These are phyloP conservation scores for Drosophila suzukii DNA, from an alignment of 1,140 invertebrate genomes.

Conservation along the genomic window DNA sequence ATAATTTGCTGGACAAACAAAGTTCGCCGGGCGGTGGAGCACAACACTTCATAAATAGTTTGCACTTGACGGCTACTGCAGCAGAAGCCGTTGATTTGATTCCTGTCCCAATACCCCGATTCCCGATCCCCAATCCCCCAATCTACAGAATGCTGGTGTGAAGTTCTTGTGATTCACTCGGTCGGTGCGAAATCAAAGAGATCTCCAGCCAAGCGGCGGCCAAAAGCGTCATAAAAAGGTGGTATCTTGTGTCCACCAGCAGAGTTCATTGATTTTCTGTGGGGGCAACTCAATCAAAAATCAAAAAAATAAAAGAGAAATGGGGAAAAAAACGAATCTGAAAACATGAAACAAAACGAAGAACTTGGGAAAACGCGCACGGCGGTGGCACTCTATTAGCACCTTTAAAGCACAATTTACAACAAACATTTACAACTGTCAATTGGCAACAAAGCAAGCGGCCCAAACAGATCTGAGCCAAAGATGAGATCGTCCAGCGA, in stretches of 20 bases:
- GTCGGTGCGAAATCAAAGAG: constrained; percentile 78
- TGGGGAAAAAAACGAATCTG: constrained; percentile 9
- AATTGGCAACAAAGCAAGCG: constrained; percentile 79
- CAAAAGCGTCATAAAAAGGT: constrained; percentile 75
- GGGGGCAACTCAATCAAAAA: constrained; percentile 73
- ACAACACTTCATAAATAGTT: constrained; percentile 71
- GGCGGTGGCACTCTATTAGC: constrained; percentile 84
- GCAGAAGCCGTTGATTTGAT: constrained; percentile 24
- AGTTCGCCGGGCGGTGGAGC: constrained; percentile 12
- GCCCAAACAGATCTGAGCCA: constrained; percentile 11
- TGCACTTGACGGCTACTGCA: constrained; percentile 70
- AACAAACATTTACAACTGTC: constrained; percentile 84
- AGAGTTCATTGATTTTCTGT: constrained; percentile 77
- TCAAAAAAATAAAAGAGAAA: constrained; percentile 3
- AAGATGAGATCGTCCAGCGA: constrained; percentile 1
- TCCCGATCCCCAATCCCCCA: neutral
- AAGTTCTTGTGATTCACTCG: constrained; percentile 77
- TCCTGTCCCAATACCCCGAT: constrained; percentile 10
- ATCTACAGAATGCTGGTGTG: constrained; percentile 37
- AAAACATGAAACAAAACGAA: constrained; percentile 41
- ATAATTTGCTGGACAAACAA: constrained; percentile 74
- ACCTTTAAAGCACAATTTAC: constrained; percentile 82
- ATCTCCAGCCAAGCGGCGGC: constrained; percentile 15
- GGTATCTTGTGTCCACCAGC: constrained; percentile 42
- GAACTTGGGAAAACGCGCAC: constrained; percentile 73